A percentile compares a stretch with the other conserved stretches of the same genome.
These are phyloP conservation scores for Temnothorax ravouxi DNA, from an alignment of 2,888 invertebrate genomes.

Conservation along the genomic window DNA sequence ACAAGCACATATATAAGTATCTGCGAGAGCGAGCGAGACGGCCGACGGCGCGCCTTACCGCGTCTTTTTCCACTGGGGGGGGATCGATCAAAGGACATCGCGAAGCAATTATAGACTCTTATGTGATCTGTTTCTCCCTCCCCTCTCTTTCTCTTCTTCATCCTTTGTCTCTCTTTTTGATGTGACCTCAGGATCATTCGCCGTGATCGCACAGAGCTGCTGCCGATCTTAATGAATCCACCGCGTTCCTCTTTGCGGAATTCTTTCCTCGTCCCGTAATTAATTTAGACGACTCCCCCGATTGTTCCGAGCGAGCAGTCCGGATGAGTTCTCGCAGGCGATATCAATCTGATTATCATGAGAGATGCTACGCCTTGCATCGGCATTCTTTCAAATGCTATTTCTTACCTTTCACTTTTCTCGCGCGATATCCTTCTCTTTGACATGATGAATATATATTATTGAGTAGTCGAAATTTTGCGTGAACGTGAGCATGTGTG, in stretches of 20 bases:
- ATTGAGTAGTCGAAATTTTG: neutral
- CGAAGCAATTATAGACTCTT: slow-evolving; percentile 33
- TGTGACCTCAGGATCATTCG: slow-evolving; percentile 9
- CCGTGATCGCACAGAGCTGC: slow-evolving; percentile 10
- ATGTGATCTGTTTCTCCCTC: neutral
- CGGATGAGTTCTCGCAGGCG: slow-evolving; percentile 9
- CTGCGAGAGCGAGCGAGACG: neutral
- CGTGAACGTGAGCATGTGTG: neutral
- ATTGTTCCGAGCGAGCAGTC: slow-evolving; percentile 21
- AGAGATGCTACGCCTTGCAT: slow-evolving; percentile 1
- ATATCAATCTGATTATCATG: slow-evolving; percentile 27
- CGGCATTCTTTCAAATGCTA: neutral
- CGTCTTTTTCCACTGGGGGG: slow-evolving; percentile 10
- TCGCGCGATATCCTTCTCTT: neutral
- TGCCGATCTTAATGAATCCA: slow-evolving; percentile 24
- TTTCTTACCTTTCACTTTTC: neutral
- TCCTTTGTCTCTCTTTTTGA: neutral
- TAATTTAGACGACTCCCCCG: slow-evolving; percentile 34
- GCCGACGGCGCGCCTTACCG: neutral
- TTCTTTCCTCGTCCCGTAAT: slow-evolving; percentile 44
- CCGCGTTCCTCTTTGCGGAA: slow-evolving; percentile 1
- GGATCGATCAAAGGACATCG: slow-evolving; percentile 37
- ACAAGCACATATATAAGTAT: slow-evolving; percentile 44
- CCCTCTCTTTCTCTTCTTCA: neutral
- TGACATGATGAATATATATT: neutral